Evolutionary conservation across 2,888 invertebrate species (phyloP).

Genomic region (Ferrisia virgata): DNA sequence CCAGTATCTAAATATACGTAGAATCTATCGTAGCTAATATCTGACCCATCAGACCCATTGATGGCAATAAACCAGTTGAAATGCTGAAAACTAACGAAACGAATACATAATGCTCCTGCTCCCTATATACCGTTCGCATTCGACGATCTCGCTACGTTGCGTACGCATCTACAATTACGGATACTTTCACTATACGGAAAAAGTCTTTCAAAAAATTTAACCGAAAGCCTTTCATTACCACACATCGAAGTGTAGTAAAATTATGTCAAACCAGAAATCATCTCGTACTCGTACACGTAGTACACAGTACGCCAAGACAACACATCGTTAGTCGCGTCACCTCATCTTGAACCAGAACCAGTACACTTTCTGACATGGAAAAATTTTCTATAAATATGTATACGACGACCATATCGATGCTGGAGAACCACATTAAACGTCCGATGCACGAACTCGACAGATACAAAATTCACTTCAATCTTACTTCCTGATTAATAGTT

Average conservation of each 20-base stretch:
- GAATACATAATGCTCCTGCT: neutral
- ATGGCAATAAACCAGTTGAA: neutral
- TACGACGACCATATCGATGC: neutral
- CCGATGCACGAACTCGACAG: neutral
- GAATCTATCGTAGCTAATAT: neutral
- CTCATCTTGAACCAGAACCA: neutral
- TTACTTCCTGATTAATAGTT: neutral
- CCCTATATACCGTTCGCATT: no score
- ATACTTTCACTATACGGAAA: slow-evolving; percentile 16
- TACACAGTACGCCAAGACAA: neutral
- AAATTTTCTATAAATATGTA: neutral
- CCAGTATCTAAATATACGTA: no score
- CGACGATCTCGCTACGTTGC: neutral
- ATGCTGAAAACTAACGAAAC: neutral
- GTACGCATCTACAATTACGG: no score
- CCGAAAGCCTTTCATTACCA: neutral
- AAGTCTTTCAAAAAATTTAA: neutral
- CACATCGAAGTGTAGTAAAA: neutral
- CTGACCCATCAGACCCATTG: no score
- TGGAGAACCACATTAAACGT: neutral
- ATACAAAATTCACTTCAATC: neutral
- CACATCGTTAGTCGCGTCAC: neutral
- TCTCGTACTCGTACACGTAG: neutral
- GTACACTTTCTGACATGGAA: neutral
- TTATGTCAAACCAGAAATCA: slow-evolving; percentile 15